Base-by-base conservation (phyloP, 2,888 invertebrate genomes). In the Stenichneumon culpator region DNA sequence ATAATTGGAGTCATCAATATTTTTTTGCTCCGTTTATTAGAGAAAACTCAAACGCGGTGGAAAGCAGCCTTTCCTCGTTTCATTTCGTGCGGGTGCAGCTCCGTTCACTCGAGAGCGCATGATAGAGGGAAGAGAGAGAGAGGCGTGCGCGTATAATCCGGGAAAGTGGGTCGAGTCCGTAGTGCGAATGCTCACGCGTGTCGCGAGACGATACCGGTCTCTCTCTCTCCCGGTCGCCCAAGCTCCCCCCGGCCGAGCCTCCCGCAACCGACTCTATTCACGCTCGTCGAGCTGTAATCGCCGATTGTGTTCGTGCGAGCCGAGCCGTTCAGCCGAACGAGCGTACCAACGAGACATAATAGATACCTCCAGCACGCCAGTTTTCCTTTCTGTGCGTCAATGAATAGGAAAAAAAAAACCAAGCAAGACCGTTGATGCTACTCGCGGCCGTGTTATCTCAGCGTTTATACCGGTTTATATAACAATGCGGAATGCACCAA, bases 171-270 rank as follows among this genome's bases (percentile, higher is more conserved):
- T 86, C 86, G 86, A 84, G 79, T 82, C 77, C 54, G 78, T 65
- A 78, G 85, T 50, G 79, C 75, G 73, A 68, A 85, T 85, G 81
- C 50, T 81, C 84, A 86, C 84, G 84, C 86, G 83, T 86, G 84
- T 85, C 69, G 79, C 70, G 52, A 74, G 44, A 82, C 60, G 81
- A 69, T 79, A 82, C 57, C 79, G 57, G 39, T 28, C 50, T 47
- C 50, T 73, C 57, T 22, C 39, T 19, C 16, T n/a, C 44, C 28
- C 67, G 44, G 32, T 36, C 25, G 60, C 63, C 25, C 72, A n/a
- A 47, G 65, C 22, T 39, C 39, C 68, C 16, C 11, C 52, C 73
- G 78, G 68, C 69, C 70, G 82, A 70, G 74, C 60, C 50, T 72
- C 75, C 28, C 47, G 19, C 63, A 50, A 60, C 47, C 65, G 57